These are phyloP conservation scores for Melanargia galathea DNA, from an alignment of 2,888 invertebrate genomes.

Conservation along the genomic window DNA sequence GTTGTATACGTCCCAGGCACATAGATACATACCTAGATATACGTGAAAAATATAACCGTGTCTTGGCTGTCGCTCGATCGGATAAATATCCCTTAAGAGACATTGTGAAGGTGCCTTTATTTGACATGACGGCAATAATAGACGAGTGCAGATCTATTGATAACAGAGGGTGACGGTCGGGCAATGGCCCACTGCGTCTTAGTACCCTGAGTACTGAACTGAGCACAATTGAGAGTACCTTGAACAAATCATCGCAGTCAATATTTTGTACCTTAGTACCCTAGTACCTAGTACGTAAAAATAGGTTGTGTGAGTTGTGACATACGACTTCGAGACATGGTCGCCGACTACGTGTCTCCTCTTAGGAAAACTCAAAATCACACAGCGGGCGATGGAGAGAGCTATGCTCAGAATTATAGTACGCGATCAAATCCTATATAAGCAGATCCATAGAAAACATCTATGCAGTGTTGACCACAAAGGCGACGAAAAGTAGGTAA, in stretches of 20 bases:
- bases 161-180: slow-evolving; percentile 64
- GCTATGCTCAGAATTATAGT: too few relatives aligned
- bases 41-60: too few relatives aligned
- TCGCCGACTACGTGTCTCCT: too few relatives aligned
- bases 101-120: slow-evolving; percentile 11
- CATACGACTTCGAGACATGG: not conserved
- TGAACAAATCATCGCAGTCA: slow-evolving; percentile 26
- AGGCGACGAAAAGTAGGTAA: too few relatives aligned
- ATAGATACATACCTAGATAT: too few relatives aligned
- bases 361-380: too few relatives aligned
- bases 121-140: slow-evolving; percentile 10
- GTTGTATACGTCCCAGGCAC: too few relatives aligned
- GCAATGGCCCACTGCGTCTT: slow-evolving; percentile 53
- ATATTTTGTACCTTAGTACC: not conserved
- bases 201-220: slow-evolving; percentile 33
- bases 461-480: too few relatives aligned
- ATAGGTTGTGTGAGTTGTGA: too few relatives aligned
- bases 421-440: too few relatives aligned
- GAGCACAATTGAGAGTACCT: slow-evolving; percentile 36
- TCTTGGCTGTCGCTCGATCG: not conserved
- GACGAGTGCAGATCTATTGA: slow-evolving; percentile 40
- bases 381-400: too few relatives aligned
- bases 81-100: not conserved
- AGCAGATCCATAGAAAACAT: too few relatives aligned
- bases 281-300: not conserved